Percentiles rank a stretch among this genome's conserved stretches.
Conservation (phyloP, 2,797 vertebrate genomes). For the Halcyon leucocephala region DNA sequence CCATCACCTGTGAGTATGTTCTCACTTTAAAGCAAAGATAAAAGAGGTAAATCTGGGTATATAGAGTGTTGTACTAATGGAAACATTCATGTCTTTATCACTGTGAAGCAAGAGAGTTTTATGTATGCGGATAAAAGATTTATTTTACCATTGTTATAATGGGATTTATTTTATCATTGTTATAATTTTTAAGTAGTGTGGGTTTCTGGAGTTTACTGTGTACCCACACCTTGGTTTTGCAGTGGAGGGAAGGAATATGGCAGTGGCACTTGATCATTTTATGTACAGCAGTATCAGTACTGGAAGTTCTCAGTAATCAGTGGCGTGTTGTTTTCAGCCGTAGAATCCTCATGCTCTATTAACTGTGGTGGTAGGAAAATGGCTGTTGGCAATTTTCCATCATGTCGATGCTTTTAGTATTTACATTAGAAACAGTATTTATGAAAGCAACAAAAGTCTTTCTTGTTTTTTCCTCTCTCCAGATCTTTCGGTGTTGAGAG, state of each 20-base stretch:
- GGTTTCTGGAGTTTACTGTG: not conserved
- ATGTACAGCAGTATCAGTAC: not conserved
- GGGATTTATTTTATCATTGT: not conserved
- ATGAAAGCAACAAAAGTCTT: slow-evolving; percentile 32
- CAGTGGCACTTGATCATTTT: slow-evolving; percentile 27
- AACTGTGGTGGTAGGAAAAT: slow-evolving; percentile 73
- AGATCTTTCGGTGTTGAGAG: not conserved
- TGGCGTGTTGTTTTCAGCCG: slow-evolving; percentile 31
- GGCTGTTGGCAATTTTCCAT: slow-evolving; percentile 74
- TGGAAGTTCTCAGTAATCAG: slow-evolving; percentile 38
- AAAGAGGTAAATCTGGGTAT: not conserved
- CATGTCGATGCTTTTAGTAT: slow-evolving; percentile 58
- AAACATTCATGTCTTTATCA: not conserved
- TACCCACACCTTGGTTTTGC: not conserved
- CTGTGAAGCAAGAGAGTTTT: not conserved
- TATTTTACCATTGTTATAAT: not conserved
- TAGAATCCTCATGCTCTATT: slow-evolving; percentile 70
- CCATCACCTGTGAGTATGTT: not conserved
- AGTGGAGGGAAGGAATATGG: not conserved
- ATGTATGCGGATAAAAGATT: not conserved
- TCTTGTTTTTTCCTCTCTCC: not conserved
- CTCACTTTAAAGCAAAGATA: not conserved
- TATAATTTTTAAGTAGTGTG: not conserved
- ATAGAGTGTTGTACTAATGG: not conserved
- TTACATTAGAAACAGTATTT: slow-evolving; percentile 59